These are phyloP conservation scores for Tenualosa thibaudeaui DNA, from an alignment of 2,797 vertebrate genomes.

Conservation along the genomic window DNA sequence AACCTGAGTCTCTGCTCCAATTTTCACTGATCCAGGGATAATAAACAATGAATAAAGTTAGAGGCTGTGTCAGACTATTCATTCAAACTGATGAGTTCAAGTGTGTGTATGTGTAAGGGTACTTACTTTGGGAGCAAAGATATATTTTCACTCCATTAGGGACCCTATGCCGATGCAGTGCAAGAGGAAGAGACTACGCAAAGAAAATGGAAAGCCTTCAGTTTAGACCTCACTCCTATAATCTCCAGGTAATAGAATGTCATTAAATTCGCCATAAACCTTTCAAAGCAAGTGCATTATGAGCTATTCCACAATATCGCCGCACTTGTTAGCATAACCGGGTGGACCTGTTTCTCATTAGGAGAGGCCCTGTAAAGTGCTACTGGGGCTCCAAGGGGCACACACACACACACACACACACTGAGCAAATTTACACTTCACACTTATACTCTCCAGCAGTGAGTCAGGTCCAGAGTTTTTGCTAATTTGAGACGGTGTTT, in stretches of 20 bases:
- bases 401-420: slow-evolving; percentile 22
- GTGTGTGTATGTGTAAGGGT: neutral
- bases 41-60: neutral
- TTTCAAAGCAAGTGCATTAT: slow-evolving; percentile 64
- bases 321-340: slow-evolving; percentile 56
- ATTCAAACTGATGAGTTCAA: neutral
- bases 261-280: slow-evolving; percentile 67
- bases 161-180: neutral
- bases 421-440: slow-evolving; percentile 4
- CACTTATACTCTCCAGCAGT: slow-evolving; percentile 12
- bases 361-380: slow-evolving; percentile 51
- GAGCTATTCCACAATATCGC: slow-evolving; percentile 55
- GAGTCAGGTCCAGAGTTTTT: slow-evolving; percentile 39
- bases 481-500: slow-evolving; percentile 65
- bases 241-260: slow-evolving; percentile 43
- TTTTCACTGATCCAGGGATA: neutral
- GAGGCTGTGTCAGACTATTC: neutral
- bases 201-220: neutral
- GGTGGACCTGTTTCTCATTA: slow-evolving; percentile 66
- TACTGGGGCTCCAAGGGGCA: slow-evolving; percentile 27
- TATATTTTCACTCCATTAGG: neutral
- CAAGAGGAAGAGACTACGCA: neutral
- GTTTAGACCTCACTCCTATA: slow-evolving; percentile 2
- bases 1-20: neutral
- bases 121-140: neutral